Evolutionary conservation across 2,797 vertebrate species (phyloP), one percentile per base, ranked within the genome.

Genomic region (Rhinoraja longicauda): DNA sequence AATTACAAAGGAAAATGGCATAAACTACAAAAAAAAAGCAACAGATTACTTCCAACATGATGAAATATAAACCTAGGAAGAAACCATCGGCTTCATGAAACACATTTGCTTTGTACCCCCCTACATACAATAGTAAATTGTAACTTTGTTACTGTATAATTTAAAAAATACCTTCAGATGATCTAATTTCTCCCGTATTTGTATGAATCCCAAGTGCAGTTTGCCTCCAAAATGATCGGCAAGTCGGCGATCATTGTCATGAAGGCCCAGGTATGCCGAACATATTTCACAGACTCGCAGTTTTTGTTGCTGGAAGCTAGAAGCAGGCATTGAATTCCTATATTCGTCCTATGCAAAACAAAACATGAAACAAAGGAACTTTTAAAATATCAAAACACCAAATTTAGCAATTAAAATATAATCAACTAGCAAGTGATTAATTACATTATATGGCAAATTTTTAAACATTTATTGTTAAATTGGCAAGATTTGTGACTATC

Each of bases 221-320:
- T 99, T 99, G 93, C 99, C 99, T 13, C 99, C 98, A 32, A 99
- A 99, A 94, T 99, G 99, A 95, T 99, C 99, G 73, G 99, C 99
- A 57, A 99, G 96, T 36, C 99, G 98, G 5, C 98, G 98, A 94
- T 99, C 99, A 0, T 99, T 99, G 95, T 99, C 99, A 94, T 99
- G 99, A 94, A 99, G 98, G 94, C 99, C 99, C 81, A 99, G 96
- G 95, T 99, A 99, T 1, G 99, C 99, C 0, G 98, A 99, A 93
- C 98, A 99, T 91, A 99, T 98, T 94, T 99, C 99, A 93, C 99
- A 99, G 76, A 99, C 98, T 0, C 99, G 97, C 93, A 99, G 96
- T 94, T 99, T 99, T 96, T 99, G 98, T 95, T 99, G 99, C 93
- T 99, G 98, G 95, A 99, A 99, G 95, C 99, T 99, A 94, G 98